Conservation (phyloP, 2,113 vertebrate genomes). For the Phylloscopus trochilus region DNA sequence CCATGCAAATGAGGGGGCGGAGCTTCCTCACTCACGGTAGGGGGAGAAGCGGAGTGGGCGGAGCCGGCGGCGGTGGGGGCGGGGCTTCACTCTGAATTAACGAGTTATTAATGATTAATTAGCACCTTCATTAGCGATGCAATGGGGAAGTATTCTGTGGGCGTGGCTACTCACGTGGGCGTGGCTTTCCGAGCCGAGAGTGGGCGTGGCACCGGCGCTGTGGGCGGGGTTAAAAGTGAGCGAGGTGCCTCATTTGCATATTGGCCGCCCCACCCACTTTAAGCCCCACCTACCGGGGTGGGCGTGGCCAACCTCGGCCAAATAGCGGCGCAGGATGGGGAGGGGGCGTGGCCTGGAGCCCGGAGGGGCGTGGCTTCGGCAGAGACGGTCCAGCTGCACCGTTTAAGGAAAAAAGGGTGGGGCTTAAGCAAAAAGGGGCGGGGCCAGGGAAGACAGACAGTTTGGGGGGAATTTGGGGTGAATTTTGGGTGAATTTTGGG, state of each 20-base stretch:
- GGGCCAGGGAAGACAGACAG: too few species aligned
- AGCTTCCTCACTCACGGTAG: rapidly evolving
- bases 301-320: neutral
- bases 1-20: neutral
- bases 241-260: rapidly evolving
- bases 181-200: rapidly evolving
- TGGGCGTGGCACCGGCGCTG: rapidly evolving
- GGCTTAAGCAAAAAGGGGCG: too few species aligned
- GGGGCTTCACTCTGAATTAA: rapidly evolving
- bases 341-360: neutral
- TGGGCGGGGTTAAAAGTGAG: rapidly evolving
- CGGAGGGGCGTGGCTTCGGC: neutral
- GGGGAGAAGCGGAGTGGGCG: neutral
- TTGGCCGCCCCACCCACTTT: rapidly evolving
- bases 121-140: rapidly evolving
- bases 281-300: neutral
- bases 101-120: too few species aligned
- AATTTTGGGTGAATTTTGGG: too few species aligned
- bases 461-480: too few species aligned
- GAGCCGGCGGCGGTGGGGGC: neutral
- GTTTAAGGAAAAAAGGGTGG: neutral
- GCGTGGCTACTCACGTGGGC: neutral
- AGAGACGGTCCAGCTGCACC: neutral
- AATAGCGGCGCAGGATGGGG: neutral
- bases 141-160: rapidly evolving